A percentile compares a stretch with the other conserved stretches of the same genome.
Conservation (phyloP, 2,888 invertebrate species). For the Theretra japonica region DNA sequence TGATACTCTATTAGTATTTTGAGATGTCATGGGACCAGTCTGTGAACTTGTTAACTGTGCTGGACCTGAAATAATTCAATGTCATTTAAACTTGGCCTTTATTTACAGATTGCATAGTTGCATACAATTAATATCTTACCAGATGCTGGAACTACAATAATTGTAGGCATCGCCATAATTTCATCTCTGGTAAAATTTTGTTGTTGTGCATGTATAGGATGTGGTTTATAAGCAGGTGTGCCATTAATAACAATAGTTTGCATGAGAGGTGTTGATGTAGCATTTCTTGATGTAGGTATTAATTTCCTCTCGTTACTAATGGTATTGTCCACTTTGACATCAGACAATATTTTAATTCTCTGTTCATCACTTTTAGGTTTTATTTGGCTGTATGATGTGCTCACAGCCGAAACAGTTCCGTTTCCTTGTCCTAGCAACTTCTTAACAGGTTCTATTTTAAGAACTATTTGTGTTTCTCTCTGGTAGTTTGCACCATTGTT, state of each 20-base stretch:
- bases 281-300: conserved; percentile 51
- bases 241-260: conserved; percentile 74
- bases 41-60: conserved; percentile 44
- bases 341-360: conserved; percentile 74
- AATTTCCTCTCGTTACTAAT: conserved; percentile 47
- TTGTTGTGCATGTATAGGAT: conserved; percentile 41
- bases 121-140: conserved; percentile 52
- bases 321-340: conserved; percentile 69
- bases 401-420: background rate
- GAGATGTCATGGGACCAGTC: conserved; percentile 42
- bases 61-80: conserved; percentile 49
- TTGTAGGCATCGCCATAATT: conserved; percentile 84
- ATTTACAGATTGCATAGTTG: background rate
- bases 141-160: conserved; percentile 71
- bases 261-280: conserved; percentile 67
- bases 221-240: conserved; percentile 66
- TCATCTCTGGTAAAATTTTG: conserved; percentile 70
- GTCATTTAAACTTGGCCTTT: conserved; percentile 28
- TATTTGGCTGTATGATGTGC: conserved; percentile 25
- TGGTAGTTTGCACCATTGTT: background rate
- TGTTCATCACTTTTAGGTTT: conserved; percentile 53
- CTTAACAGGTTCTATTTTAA: conserved; percentile 29
- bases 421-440: background rate
- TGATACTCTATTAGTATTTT: conserved; percentile 41
- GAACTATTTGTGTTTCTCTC: conserved; percentile 9